phyloP scores from a whole-genome alignment of 2,113 vertebrate species.

The Trogon melanurus region DNA sequence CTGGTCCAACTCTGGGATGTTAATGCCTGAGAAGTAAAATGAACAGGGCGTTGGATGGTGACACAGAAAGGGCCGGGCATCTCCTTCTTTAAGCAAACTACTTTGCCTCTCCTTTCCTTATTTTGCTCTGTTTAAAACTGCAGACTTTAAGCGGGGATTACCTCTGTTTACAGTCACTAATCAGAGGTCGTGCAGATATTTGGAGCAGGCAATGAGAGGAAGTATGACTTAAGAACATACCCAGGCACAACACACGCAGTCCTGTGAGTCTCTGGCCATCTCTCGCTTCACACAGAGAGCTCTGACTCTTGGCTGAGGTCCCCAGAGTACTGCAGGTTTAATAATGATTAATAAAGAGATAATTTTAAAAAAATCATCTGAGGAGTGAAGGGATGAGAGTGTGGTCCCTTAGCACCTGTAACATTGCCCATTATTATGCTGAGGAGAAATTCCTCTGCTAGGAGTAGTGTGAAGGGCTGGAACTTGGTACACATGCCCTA shows the following conservation, averaged over 20 bases:
- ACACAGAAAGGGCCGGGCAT: not conserved
- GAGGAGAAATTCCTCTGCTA: not conserved
- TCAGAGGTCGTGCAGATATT: not conserved
- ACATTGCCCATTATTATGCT: not conserved
- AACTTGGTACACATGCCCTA: not conserved
- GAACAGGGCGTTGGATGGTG: not conserved
- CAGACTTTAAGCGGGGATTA: not conserved
- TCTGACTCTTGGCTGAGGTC: not conserved
- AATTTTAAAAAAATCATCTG: not conserved
- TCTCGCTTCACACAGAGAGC: not conserved
- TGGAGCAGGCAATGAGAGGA: not conserved
- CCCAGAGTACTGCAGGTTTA: not conserved
- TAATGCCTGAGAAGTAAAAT: not conserved
- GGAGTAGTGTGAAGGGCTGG: not conserved
- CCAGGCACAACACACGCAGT: not conserved
- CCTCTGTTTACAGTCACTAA: not conserved
- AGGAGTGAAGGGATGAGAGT: not conserved
- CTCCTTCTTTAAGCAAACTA: not conserved
- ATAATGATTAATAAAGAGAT: not conserved
- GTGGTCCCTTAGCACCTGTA: not conserved
- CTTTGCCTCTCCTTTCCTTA: not conserved
- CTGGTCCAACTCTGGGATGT: not conserved
- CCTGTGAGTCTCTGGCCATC: not conserved
- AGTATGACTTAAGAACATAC: not conserved
- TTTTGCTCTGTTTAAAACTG: not conserved